Evolutionary conservation across 2,113 vertebrate genomes (phyloP).

Genomic region (Phylloscopus trochilus): DNA sequence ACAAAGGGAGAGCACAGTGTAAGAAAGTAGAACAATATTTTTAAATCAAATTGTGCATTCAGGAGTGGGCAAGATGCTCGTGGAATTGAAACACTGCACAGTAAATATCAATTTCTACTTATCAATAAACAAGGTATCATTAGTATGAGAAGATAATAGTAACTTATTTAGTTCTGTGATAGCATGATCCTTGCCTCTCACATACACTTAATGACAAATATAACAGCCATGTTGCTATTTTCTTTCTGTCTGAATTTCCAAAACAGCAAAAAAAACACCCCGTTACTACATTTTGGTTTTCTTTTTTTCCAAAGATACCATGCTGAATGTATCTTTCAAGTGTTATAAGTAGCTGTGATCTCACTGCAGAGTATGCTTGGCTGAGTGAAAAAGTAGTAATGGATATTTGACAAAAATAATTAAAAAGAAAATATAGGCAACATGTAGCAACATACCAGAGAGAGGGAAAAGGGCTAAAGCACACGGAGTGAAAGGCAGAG

Average conservation of each 20-base stretch:
- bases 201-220: not conserved
- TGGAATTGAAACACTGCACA: not conserved
- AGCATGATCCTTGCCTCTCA: not conserved
- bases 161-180: not conserved
- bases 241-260: not conserved
- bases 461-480: not conserved
- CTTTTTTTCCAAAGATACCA: not conserved
- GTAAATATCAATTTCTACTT: not conserved
- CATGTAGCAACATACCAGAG: not conserved
- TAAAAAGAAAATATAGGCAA: not conserved
- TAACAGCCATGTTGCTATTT: not conserved
- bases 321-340: not conserved
- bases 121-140: not conserved
- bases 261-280: not conserved
- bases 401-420: not conserved
- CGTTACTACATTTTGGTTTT: not conserved
- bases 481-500: not conserved
- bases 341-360: not conserved
- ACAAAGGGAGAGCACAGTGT: not conserved
- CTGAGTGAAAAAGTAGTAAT: not conserved
- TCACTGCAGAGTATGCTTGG: not conserved
- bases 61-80: not conserved
- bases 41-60: constrained; percentile 4
- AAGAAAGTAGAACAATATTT: not conserved
- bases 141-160: not conserved